Conservation (phyloP, 2,888 invertebrate genomes). For the Andrena marginata region DNA sequence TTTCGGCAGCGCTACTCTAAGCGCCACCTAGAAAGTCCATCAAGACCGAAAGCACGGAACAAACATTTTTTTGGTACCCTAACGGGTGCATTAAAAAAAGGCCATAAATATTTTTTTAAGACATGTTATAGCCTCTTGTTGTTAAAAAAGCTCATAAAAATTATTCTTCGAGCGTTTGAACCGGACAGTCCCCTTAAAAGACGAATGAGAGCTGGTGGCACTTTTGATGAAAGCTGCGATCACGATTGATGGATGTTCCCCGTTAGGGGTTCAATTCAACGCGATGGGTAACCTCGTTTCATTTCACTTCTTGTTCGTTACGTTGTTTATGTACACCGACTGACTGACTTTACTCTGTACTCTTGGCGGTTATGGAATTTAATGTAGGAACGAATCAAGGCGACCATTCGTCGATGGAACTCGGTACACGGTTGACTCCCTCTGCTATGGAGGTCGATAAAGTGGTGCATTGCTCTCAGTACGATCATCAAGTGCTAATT, state of each 20-base stretch:
- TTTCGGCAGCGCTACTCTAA: too few species aligned
- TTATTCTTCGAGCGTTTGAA: too few species aligned
- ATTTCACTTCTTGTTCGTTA: background rate
- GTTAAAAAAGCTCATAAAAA: too few species aligned
- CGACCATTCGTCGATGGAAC: background rate
- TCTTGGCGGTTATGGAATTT: background rate
- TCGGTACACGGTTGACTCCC: constrained; percentile 10
- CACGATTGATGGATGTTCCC: too few species aligned
- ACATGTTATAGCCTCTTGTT: too few species aligned
- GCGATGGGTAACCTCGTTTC: background rate
- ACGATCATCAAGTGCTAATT: constrained; percentile 35
- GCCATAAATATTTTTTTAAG: too few species aligned
- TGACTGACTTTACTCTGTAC: background rate
- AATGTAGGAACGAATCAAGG: background rate
- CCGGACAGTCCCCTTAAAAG: too few species aligned
- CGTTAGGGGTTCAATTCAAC: constrained; percentile 1
- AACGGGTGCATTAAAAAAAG: too few species aligned
- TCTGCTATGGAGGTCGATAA: background rate
- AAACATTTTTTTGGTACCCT: too few species aligned
- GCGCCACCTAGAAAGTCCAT: too few species aligned
- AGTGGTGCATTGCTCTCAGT: constrained; percentile 33
- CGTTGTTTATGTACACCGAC: too few species aligned
- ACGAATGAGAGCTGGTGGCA: background rate
- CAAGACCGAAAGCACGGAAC: too few species aligned
- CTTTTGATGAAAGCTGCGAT: background rate